Evolutionary conservation across 1,140 invertebrate species (phyloP).

Genomic region (Cyclargus thomasi): DNA sequence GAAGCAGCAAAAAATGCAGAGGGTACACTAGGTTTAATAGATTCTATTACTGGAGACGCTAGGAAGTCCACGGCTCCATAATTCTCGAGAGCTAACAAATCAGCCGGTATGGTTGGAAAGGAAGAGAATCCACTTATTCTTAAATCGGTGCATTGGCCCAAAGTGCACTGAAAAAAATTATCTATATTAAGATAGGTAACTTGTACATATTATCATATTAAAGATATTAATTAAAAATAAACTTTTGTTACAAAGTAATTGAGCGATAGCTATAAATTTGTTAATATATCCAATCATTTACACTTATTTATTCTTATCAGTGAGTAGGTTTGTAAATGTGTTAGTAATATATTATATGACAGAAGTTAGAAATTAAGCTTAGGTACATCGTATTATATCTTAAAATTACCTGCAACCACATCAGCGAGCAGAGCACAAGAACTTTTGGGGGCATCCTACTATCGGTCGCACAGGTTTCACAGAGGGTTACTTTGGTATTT

Average conservation of each 20-base stretch:
- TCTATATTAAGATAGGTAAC: no score
- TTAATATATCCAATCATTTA: no score
- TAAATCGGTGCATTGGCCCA: background rate
- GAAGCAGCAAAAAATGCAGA: background rate
- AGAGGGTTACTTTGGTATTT: background rate
- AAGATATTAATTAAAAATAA: no score
- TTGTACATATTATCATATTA: no score
- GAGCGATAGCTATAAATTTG: no score
- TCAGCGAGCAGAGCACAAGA: background rate
- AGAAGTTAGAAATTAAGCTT: background rate
- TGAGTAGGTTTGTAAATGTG: no score
- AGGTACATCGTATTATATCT: background rate
- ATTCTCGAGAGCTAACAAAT: background rate
- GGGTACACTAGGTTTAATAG: background rate
- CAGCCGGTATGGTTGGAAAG: background rate
- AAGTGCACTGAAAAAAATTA: background rate
- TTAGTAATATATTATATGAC: no score
- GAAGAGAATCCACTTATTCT: background rate
- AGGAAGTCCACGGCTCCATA: slow-evolving; percentile 1
- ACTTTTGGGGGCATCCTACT: background rate
- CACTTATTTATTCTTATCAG: no score
- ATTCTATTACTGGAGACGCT: background rate
- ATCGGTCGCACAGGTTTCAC: background rate
- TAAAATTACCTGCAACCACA: background rate
- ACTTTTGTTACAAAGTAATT: no score